Base-by-base conservation (phyloP, 2,888 invertebrate genomes). In the Eudasyphora cyanicolor region DNA sequence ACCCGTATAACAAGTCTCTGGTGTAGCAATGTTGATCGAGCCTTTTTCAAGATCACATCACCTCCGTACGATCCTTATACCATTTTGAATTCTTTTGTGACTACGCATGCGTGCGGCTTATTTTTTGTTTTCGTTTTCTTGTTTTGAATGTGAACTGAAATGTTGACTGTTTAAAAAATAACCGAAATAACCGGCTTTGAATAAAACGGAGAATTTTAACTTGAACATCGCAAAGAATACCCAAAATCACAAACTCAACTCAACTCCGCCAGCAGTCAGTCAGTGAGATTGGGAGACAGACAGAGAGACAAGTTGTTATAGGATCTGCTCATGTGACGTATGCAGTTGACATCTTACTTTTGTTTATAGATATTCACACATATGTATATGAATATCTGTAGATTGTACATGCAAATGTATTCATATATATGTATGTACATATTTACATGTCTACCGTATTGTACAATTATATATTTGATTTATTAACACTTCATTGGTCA, bases 1-100 rank as follows among this genome's bases (percentile, higher is more conserved):
- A 24, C 27, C 42, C 51, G 69, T 5, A 42, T 45, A 73, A 84
- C 84, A 51, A 67, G 82, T 79, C 17, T 19, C 17, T 17, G 19
- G 21, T 45, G 67, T 42, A 10, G 38, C 24, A 38, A 67, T 67
- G 67, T 67, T 54, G 32, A n/a, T 45, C 27, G 21, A 42, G 27
- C 38, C 12, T 42, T 42, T 64, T 67, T 67, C 67, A 67, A 67
- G 67, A 67, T 67, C 67, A 67, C 35, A 38, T 67, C 42, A 24
- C n/a, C 38, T 42, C 21, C 14, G 42, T n/a, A 57, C 57, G 27
- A 27, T 12, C 6, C 21, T 51, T 21, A 8, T 32, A 19, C 21
- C 51, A 19, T 35, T 64, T 64, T 10, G 19, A 12, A 42, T 67
- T 67, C 19, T 67, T 67, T 4, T 6, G n/a, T 64, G 35, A 8